A percentile compares a stretch with the other conserved stretches of the same genome.
phyloP scores from a whole-genome alignment of 2,113 vertebrate species.

The Sceloporus undulatus region DNA sequence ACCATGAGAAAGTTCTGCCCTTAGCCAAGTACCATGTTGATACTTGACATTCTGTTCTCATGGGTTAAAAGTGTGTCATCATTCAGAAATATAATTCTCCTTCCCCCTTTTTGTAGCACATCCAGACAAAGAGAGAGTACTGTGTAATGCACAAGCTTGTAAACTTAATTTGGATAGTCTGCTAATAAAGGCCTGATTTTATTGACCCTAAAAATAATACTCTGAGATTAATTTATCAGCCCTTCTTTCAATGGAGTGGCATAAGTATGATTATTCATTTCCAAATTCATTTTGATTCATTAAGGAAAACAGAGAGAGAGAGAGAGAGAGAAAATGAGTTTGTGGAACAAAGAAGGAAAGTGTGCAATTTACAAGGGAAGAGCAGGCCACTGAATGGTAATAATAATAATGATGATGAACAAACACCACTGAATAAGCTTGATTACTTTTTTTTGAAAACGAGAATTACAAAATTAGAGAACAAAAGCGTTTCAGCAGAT shows the following conservation, averaged over 20 bases:
- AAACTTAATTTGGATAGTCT: not conserved
- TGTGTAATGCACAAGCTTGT: not conserved
- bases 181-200: not conserved
- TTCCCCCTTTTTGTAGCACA: no score
- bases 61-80: not conserved
- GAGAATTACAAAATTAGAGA: slow-evolving; percentile 22
- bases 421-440: slow-evolving; percentile 5
- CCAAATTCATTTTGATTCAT: not conserved
- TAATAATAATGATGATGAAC: not conserved
- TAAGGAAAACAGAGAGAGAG: not conserved
- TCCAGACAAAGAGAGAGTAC: not conserved
- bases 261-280: not conserved
- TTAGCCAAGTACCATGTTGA: not conserved
- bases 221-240: not conserved
- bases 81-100: not conserved
- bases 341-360: not conserved
- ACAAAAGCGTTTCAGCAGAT: slow-evolving; percentile 2
- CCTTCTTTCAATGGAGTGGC: not conserved
- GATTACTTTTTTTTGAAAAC: not conserved
- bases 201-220: not conserved
- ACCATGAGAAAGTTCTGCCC: not conserved
- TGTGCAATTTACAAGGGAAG: not conserved
- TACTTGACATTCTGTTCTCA: not conserved
- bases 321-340: not conserved
- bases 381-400: slow-evolving; percentile 4